Evolutionary conservation across 2,797 vertebrate genomes (phyloP), one percentile per base, ranked within the genome.

Genomic region (Scarus forsteni): DNA sequence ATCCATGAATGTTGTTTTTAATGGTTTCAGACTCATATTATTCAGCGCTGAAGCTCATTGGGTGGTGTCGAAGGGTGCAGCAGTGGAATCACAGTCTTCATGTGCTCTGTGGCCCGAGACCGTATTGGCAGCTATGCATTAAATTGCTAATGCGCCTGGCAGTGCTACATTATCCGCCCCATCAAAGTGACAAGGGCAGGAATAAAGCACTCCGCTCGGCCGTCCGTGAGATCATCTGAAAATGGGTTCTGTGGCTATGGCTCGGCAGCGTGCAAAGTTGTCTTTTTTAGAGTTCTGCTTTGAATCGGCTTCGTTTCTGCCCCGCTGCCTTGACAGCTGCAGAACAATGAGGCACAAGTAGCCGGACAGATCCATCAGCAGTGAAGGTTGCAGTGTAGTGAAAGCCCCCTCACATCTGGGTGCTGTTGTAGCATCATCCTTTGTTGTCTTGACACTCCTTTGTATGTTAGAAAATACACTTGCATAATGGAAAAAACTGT

Each of bases 101-200:
- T 64, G 60, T 68, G 81, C 80, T 80, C 65, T 19, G 60, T 84
- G 65, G 77, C 74, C 60, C 60, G 70, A 70, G 80, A 80, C 71
- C 66, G 71, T 76, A 86, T 76, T 79, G 79, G 78, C 84, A 84
- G 83, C 73, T 85, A 66, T 79, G 77, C 79, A 88, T 89, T 89
- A 88, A 91, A 90, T 86, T 83, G 63, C 73, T 85, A 88, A 89
- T 85, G 84, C 67, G 56, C 69, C 81, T 77, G 76, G 71, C 78
- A 75, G 77, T 80, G 79, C 81, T 81, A 77, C 85, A 85, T 86
- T 91, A 90, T 85, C 76, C 34, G 1, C 46, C 72, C 73, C 72
- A 78, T 89, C 83, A 86, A 80, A 80, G 80, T 85, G 86, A 87
- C 86, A 85, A 79, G 78, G 72, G 71, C 77, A 78, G 61, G 68